Percentiles rank a stretch among this genome's conserved stretches.
Evolutionary conservation across 2,888 invertebrate species (phyloP).

Genomic region (Apamea anceps): DNA sequence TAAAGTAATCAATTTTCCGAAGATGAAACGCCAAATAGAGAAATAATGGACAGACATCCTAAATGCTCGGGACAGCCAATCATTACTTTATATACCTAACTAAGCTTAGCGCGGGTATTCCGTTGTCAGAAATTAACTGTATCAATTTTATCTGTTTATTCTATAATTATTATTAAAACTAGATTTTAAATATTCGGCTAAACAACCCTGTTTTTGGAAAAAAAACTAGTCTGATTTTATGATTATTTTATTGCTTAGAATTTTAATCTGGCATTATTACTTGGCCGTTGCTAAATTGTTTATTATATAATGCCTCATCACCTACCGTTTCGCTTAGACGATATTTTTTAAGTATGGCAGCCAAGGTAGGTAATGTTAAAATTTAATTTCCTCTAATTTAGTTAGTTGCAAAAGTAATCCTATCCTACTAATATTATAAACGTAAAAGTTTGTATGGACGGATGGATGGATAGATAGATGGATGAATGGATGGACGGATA

Average conservation of each 20-base stretch:
- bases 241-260: too few relatives aligned
- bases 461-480: too few relatives aligned
- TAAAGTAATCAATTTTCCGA: constrained; percentile 31
- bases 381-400: background rate
- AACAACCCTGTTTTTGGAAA: background rate
- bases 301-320: background rate
- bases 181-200: background rate
- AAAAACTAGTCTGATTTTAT: background rate
- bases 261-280: background rate
- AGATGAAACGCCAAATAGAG: constrained; percentile 7
- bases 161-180: background rate
- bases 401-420: constrained; percentile 14
- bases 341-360: background rate
- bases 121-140: background rate
- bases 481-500: too few relatives aligned
- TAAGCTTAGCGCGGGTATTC: background rate
- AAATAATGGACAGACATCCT: background rate
- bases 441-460: too few relatives aligned
- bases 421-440: too few relatives aligned
- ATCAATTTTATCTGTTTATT: too few relatives aligned
- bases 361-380: background rate
- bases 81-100: background rate
- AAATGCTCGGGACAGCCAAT: background rate
- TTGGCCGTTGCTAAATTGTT: background rate
- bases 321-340: too few relatives aligned